A percentile compares a stretch with the other conserved stretches of the same genome.
Evolutionary conservation across 2,888 invertebrate species (phyloP).

Genomic region (Euphydryas editha): DNA sequence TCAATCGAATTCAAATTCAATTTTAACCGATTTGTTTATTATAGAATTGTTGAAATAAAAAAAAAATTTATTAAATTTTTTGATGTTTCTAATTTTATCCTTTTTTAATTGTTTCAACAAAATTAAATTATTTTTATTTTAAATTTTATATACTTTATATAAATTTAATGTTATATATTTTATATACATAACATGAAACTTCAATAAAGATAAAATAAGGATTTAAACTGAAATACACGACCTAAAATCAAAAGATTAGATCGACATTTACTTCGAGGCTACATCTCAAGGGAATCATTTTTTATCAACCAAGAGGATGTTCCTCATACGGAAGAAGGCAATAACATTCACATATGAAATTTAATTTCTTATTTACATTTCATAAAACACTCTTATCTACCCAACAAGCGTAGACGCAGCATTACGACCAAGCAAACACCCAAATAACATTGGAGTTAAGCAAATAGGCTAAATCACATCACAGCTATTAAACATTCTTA

Average conservation of each 20-base stretch:
- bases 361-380: constrained; percentile 58
- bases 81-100: too few relatives aligned
- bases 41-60: too few relatives aligned
- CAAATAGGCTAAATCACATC: constrained; percentile 69
- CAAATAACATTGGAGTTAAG: constrained; percentile 52
- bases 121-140: too few relatives aligned
- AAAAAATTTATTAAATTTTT: too few relatives aligned
- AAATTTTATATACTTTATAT: too few relatives aligned
- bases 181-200: background rate
- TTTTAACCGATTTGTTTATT: too few relatives aligned
- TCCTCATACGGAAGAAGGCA: constrained; percentile 46
- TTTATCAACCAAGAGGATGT: constrained; percentile 22
- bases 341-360: constrained; percentile 42
- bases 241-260: background rate
- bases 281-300: background rate
- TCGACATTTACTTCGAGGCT: background rate
- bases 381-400: constrained; percentile 58
- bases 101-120: too few relatives aligned
- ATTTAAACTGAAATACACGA: background rate
- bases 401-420: constrained; percentile 50
- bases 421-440: constrained; percentile 57
- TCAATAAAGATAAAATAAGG: background rate
- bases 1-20: too few relatives aligned
- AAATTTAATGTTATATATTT: too few relatives aligned
- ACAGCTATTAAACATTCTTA: constrained; percentile 73